Percentiles rank a stretch among this genome's conserved stretches.
Evolutionary conservation across 2,113 vertebrate genomes (phyloP).

Genomic region (Pluvianellus socialis): DNA sequence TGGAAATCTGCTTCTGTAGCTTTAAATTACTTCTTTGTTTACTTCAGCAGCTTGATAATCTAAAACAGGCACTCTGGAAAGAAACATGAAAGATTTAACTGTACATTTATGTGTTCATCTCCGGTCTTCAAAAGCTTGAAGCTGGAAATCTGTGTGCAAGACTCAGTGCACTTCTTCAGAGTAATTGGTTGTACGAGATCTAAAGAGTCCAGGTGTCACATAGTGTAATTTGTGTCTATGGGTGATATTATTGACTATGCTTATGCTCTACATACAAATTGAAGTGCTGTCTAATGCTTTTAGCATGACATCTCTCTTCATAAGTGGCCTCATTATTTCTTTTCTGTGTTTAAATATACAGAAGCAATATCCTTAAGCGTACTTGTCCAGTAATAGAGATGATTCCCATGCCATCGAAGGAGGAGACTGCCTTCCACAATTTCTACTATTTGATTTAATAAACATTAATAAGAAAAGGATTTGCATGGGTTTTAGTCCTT

Average conservation of each 20-base stretch:
- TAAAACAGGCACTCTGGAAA: not conserved
- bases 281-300: not conserved
- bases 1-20: not conserved
- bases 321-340: conserved; percentile 12
- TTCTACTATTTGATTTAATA: not conserved
- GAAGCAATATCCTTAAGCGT: not conserved
- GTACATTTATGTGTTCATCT: not conserved
- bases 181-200: not conserved
- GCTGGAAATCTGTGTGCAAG: not conserved
- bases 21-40: not conserved
- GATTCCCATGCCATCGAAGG: not conserved
- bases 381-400: not conserved
- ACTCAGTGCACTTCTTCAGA: not conserved
- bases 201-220: not conserved
- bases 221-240: not conserved
- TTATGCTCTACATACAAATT: not conserved
- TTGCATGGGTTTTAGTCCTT: not conserved
- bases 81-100: not conserved
- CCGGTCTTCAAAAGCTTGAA: not conserved
- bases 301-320: not conserved
- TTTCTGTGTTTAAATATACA: not conserved
- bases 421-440: not conserved
- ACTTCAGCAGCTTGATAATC: not conserved
- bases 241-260: not conserved
- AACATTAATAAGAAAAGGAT: not conserved